Percentiles rank a stretch among this genome's conserved stretches.
Conservation (phyloP, 2,113 vertebrate genomes). For the Phycodurus eques region DNA sequence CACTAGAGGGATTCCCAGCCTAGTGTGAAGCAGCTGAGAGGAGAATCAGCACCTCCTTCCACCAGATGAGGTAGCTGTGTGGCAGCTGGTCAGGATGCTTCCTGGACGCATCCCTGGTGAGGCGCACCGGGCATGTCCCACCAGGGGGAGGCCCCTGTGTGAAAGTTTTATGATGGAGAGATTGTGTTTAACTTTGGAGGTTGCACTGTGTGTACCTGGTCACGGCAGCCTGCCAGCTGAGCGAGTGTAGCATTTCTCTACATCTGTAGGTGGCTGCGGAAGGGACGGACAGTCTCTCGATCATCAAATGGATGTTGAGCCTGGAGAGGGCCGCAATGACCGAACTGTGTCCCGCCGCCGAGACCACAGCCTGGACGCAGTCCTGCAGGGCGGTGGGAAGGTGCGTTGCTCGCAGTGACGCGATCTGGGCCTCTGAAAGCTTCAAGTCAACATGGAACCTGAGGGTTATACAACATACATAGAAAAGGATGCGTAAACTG, state of each 20-base stretch:
- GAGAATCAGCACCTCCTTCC: no score
- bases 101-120: no score
- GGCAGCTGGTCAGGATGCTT: no score
- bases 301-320: conserved; percentile 84
- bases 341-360: conserved; percentile 80
- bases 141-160: no score
- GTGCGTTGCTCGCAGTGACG: conserved; percentile 74
- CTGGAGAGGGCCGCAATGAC: conserved; percentile 81
- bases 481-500: neutral
- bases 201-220: conserved; percentile 73
- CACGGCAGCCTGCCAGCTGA: conserved; percentile 80
- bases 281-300: conserved; percentile 80
- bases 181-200: neutral
- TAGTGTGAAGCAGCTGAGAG: no score
- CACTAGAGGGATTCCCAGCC: no score
- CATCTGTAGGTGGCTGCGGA: conserved; percentile 57
- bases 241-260: conserved; percentile 68
- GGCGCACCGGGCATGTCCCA: no score
- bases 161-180: neutral
- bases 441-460: conserved; percentile 81
- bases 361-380: conserved; percentile 77
- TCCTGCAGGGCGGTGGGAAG: conserved; percentile 75
- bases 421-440: conserved; percentile 76
- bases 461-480: conserved; percentile 6
- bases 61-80: no score